phyloP scores from a whole-genome alignment of 2,888 invertebrate genomes.

The Drosophila demipolita region DNA sequence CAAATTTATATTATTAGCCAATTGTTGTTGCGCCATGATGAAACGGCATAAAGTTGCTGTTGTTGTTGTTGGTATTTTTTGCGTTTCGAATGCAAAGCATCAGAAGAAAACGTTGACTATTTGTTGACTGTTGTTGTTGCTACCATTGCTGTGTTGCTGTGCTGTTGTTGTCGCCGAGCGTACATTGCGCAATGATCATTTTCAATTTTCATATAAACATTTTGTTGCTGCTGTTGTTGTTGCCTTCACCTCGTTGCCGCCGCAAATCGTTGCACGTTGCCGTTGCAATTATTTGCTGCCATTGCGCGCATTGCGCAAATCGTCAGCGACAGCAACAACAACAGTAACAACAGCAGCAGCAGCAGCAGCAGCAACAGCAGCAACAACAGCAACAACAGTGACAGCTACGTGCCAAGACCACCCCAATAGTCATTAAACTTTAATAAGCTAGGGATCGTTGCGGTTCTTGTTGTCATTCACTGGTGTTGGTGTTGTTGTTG shows the following conservation, averaged over 20 bases:
- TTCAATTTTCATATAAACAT: slow-evolving; percentile 77
- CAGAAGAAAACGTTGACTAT: slow-evolving; percentile 67
- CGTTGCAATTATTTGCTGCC: slow-evolving; percentile 73
- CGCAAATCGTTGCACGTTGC: slow-evolving; percentile 79
- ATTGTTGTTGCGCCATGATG: slow-evolving; percentile 70
- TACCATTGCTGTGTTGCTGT: slow-evolving; percentile 27
- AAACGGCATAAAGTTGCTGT: slow-evolving; percentile 60
- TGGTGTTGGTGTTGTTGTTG: slow-evolving; percentile 37
- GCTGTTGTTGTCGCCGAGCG: slow-evolving; percentile 56
- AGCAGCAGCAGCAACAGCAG: slow-evolving; percentile 24
- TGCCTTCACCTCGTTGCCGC: slow-evolving; percentile 79
- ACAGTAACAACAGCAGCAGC: slow-evolving; percentile 19
- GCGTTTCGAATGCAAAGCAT: slow-evolving; percentile 76
- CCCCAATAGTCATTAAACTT: slow-evolving; percentile 71
- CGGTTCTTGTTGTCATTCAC: slow-evolving; percentile 29
- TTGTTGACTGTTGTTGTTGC: slow-evolving; percentile 49
- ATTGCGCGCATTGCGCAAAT: slow-evolving; percentile 67
- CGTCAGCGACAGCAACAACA: slow-evolving; percentile 55
- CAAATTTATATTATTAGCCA: slow-evolving; percentile 76
- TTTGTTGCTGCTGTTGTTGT: slow-evolving; percentile 45
- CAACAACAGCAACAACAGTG: slow-evolving; percentile 40
- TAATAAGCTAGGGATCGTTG: slow-evolving; percentile 68
- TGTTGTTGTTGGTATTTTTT: slow-evolving; percentile 53
- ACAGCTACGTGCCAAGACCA: slow-evolving; percentile 65
- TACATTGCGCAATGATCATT: slow-evolving; percentile 72